phyloP scores from a whole-genome alignment of 2,797 vertebrate species.

The Neosalanx taihuensis region DNA sequence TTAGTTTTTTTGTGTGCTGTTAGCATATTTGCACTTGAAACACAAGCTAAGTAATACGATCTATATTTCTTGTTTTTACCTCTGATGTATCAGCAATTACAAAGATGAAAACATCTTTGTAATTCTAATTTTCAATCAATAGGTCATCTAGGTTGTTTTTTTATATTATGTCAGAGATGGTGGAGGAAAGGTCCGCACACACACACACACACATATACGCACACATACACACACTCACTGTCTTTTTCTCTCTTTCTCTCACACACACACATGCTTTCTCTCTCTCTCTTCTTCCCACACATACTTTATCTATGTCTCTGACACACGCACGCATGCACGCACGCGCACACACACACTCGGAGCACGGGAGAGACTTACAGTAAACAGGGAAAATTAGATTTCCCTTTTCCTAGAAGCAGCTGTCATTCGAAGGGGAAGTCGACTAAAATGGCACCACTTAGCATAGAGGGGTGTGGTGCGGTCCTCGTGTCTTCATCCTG shows the following conservation, averaged over 20 bases:
- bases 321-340: neutral
- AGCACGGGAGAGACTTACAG: slow-evolving; percentile 24
- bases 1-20: slow-evolving; percentile 42
- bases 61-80: slow-evolving; percentile 21
- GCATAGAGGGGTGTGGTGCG: slow-evolving; percentile 18
- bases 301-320: neutral
- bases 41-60: slow-evolving; percentile 31
- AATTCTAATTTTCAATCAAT: neutral
- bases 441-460: slow-evolving; percentile 49
- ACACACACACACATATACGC: neutral
- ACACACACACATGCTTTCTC: neutral
- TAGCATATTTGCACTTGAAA: slow-evolving; percentile 41
- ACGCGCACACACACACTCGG: neutral
- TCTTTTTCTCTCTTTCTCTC: neutral
- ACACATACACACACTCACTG: neutral
- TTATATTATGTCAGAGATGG: neutral
- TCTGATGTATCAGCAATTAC: slow-evolving; percentile 35
- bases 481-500: slow-evolving; percentile 4
- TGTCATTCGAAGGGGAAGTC: slow-evolving; percentile 47
- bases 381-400: slow-evolving; percentile 42
- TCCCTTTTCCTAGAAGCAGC: slow-evolving; percentile 32
- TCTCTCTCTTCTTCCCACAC: neutral
- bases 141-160: neutral
- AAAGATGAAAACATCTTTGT: neutral
- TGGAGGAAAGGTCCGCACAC: slow-evolving; percentile 9